Evolutionary conservation across 2,797 vertebrate genomes (phyloP).

Genomic region (Remorina albescens): DNA sequence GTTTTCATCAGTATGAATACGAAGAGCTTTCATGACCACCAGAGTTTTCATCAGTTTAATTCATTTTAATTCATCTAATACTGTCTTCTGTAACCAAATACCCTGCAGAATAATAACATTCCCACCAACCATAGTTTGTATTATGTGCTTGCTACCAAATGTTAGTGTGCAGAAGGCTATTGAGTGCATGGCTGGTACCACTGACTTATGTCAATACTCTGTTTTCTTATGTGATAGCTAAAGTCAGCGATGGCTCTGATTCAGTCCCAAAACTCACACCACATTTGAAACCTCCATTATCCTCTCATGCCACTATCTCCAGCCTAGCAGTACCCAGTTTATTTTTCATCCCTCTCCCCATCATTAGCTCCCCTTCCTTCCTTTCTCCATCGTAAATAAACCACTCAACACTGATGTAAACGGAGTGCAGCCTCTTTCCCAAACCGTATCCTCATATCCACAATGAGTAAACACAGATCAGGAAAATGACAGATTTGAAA

Average conservation of each 20-base stretch:
- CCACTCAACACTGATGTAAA: slow-evolving; percentile 8
- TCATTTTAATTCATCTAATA: not conserved
- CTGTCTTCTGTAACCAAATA: not conserved
- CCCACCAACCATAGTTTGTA: not conserved
- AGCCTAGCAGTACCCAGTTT: not conserved
- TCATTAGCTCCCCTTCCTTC: not conserved
- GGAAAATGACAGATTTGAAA: not conserved
- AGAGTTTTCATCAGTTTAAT: not conserved
- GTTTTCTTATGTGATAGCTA: not conserved
- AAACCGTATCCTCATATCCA: not conserved
- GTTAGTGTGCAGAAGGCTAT: not conserved
- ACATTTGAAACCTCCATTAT: not conserved
- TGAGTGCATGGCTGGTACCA: not conserved
- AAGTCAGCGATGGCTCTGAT: not conserved
- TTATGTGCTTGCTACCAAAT: not conserved
- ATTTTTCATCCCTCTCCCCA: not conserved
- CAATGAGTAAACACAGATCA: slow-evolving; percentile 6
- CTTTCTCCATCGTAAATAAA: slow-evolving; percentile 13
- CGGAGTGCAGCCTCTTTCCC: slow-evolving; percentile 7
- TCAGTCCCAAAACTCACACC: not conserved
- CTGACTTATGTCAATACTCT: not conserved
- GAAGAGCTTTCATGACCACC: not conserved
- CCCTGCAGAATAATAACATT: not conserved
- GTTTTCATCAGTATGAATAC: not conserved
- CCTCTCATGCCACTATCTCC: not conserved